Conservation (phyloP, 92 coral and sea anemone species). For the Paramuricea clavata region DNA sequence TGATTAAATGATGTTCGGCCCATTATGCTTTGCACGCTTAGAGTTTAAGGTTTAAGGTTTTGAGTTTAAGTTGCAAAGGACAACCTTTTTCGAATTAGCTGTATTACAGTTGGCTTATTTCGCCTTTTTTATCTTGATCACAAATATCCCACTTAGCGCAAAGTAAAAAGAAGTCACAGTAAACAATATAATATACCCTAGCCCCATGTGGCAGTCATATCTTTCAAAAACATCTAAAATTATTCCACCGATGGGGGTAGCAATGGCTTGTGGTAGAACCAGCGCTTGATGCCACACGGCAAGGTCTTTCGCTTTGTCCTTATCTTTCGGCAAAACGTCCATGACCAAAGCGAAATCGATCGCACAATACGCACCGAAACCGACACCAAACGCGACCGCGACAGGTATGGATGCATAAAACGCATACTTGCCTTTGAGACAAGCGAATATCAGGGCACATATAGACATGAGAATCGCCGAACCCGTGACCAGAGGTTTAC, state of each 20-base stretch:
- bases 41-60: too few species aligned
- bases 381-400: slow-evolving; percentile 92
- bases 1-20: too few species aligned
- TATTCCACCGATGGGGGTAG: slow-evolving; percentile 96
- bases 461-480: slow-evolving; percentile 98
- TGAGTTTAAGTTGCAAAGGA: too few species aligned
- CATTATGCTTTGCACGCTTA: too few species aligned
- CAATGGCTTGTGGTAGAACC: slow-evolving; percentile 98
- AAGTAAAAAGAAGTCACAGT: slow-evolving; percentile 92
- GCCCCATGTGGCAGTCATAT: slow-evolving; percentile 94
- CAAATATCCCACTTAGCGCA: slow-evolving; percentile 97
- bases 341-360: slow-evolving; percentile 98
- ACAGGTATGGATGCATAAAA: slow-evolving; percentile 98
- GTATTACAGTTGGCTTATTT: slow-evolving; percentile 46
- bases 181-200: slow-evolving; percentile 97
- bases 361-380: slow-evolving; percentile 98
- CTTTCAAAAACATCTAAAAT: slow-evolving; percentile 92
- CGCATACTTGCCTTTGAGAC: slow-evolving; percentile 91
- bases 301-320: slow-evolving; percentile 98
- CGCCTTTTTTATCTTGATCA: slow-evolving; percentile 87
- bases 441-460: slow-evolving; percentile 94
- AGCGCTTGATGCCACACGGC: slow-evolving; percentile 99
- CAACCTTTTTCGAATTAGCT: too few species aligned
- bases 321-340: slow-evolving; percentile 98
- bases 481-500: slow-evolving; percentile 96